Evolutionary conservation across 2,113 vertebrate species (phyloP).

Genomic region (Chinchilla lanigera): DNA sequence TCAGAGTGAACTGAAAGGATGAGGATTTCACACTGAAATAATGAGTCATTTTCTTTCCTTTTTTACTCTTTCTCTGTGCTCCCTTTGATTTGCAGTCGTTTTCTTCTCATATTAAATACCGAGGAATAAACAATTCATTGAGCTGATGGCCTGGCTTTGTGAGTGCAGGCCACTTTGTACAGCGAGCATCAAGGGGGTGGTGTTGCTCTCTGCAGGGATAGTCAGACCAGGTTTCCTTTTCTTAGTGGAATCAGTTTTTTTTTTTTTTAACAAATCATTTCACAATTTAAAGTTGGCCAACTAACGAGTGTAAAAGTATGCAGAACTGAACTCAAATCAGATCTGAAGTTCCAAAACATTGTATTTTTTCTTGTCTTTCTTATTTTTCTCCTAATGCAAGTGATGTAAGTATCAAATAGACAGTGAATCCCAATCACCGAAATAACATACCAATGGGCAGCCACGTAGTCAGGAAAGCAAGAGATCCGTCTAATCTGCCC

Average conservation of each 20-base stretch:
- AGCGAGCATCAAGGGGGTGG: background rate
- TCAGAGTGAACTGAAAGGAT: constrained; percentile 33
- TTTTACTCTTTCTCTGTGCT: background rate
- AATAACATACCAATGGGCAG: background rate
- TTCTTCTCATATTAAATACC: constrained; percentile 36
- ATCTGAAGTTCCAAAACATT: background rate
- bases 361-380: background rate
- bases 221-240: background rate
- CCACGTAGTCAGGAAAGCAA: background rate
- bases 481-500: background rate
- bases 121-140: constrained; percentile 3
- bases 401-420: constrained; percentile 1
- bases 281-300: constrained; percentile 22
- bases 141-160: background rate
- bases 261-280: constrained; percentile 1
- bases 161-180: background rate
- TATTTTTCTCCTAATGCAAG: background rate
- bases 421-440: background rate
- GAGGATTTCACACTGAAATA: constrained; percentile 53
- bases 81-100: constrained; percentile 36
- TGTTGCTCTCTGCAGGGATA: background rate
- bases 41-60: constrained; percentile 15
- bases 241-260: background rate
- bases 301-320: background rate
- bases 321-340: background rate